Base-by-base conservation (phyloP, 2,113 vertebrate species). In the Pan paniscus region DNA sequence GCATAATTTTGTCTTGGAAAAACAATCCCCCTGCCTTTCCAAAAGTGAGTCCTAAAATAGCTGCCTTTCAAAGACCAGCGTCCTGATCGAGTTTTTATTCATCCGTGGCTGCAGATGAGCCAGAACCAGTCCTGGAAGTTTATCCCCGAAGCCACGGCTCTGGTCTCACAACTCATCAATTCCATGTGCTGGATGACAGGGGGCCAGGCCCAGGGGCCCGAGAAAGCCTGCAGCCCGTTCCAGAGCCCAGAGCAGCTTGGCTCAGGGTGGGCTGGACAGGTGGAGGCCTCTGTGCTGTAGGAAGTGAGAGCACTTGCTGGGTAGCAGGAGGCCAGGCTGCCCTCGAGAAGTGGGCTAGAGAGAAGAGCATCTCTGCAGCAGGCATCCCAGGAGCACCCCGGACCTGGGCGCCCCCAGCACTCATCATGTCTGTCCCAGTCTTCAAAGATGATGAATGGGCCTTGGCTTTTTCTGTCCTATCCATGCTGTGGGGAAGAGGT, bases 71-170 rank as follows among this genome's bases (percentile, higher is more conserved):
- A 83, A 85, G 84, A 40, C 79, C 80, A n/a, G 88, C 3, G 0
- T 84, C 90, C 96, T 75, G 48, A 97, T 89, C 3, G 48, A 85
- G 92, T 57, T 94, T 82, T 89, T 90, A 96, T 83, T 97, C 95
- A 79, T 78, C n/a, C 2, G 84, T 3, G 92, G 80, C 97, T 82
- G 70, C 38, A n/a, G 84, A 75, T 17, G 95, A 96, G 92, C 84
- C 76, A 14, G 82, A 10, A 55, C 1, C 0, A 81, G 90, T n/a
- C 91, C 94, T 80, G 95, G 75, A 79, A 80, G 80, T 90, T 95
- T 75, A 93, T 27, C 97, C 96, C 79, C 0, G 6, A 48, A 97
- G 86, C 96, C 91, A 59, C 0, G 1, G 86, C 82, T 89, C 72
- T 80, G 32, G 73, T 80, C 91, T 92, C 93, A 32, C 18, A 4